These are phyloP conservation scores for Cebus imitator DNA, from an alignment of 2,113 vertebrate genomes.

Conservation along the genomic window DNA sequence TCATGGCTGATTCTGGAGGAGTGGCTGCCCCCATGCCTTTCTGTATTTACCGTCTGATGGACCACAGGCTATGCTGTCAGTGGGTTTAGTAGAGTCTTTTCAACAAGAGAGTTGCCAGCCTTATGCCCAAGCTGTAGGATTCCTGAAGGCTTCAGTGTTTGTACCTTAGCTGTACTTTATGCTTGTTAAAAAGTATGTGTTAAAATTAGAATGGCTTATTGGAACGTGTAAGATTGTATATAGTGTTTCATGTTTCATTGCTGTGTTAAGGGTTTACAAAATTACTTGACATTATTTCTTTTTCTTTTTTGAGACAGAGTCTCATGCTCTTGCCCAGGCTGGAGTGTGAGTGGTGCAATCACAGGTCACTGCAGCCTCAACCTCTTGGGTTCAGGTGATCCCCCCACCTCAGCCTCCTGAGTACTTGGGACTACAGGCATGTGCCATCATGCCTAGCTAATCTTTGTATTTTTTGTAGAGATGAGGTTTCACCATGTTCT, in stretches of 20 bases:
- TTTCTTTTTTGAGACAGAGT: too few species aligned
- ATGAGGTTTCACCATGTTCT: too few species aligned
- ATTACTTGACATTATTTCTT: not conserved
- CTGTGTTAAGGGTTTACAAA: not conserved
- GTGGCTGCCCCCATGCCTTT: not conserved
- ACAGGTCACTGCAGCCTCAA: too few species aligned
- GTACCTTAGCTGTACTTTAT: not conserved
- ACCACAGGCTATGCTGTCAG: not conserved
- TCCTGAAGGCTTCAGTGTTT: not conserved
- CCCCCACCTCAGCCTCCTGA: too few species aligned
- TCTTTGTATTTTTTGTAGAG: too few species aligned
- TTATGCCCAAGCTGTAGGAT: not conserved
- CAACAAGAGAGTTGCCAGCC: not conserved
- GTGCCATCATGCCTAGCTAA: too few species aligned
- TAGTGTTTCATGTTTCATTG: not conserved
- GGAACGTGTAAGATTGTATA: not conserved
- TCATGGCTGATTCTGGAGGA: not conserved
- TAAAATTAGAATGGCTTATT: not conserved
- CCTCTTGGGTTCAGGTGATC: too few species aligned
- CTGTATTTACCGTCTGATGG: not conserved
- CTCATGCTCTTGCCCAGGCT: too few species aligned
- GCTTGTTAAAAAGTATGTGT: not conserved
- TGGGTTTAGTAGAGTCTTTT: slow-evolving; percentile 3
- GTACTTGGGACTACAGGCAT: too few species aligned
- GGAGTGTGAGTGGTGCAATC: too few species aligned